Evolutionary conservation across 2,888 invertebrate species (phyloP), one percentile per base, ranked within the genome.

Genomic region (Smittia sp.): DNA sequence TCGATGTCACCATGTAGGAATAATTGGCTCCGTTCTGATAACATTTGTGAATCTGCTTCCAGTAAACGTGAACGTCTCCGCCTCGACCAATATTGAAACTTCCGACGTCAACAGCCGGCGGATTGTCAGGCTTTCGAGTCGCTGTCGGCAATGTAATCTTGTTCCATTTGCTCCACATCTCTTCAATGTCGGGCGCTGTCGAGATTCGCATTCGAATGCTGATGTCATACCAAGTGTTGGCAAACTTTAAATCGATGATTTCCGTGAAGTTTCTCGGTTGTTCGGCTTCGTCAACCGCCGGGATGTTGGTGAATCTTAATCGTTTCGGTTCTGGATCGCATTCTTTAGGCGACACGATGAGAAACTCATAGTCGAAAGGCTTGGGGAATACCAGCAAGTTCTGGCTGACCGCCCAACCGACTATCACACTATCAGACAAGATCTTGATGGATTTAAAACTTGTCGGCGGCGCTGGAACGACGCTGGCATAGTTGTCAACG

Each of bases 21-120:
- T 94, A 92, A 78, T 90, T 85, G 4, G 87, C 86, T 20, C 93
- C 94, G 78, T 92, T 92, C 77, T 89, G 86, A 76, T 89, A 85
- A 78, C 86, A 85, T 62, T 85, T 85, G 20, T 87, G 86, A 69
- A 94, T 85, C 76, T 89, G 86, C 79, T 91, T 88, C 93, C 94
- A 94, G 80, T 93, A 94, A 22, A 94, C 83, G 79, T 88, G 87
- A 54, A 92, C 83, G 73, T 88, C 85, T 75, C 89, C 84, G 75
- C 85, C 84, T 46, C 82, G 80, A 20, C 84, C 83, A 76, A 89
- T 85, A 79, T 90, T 87, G 79, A 93, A 94, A 78, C 90, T 89
- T 52, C 94, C 93, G 15, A 87, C 83, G 75, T 88, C 87, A 1
- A 89, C 87, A 69, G 85, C 85, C 0, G 94, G 94, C 38, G 93